Conservation (phyloP, 2,113 vertebrate species). For the Malaclemys terrapin region DNA sequence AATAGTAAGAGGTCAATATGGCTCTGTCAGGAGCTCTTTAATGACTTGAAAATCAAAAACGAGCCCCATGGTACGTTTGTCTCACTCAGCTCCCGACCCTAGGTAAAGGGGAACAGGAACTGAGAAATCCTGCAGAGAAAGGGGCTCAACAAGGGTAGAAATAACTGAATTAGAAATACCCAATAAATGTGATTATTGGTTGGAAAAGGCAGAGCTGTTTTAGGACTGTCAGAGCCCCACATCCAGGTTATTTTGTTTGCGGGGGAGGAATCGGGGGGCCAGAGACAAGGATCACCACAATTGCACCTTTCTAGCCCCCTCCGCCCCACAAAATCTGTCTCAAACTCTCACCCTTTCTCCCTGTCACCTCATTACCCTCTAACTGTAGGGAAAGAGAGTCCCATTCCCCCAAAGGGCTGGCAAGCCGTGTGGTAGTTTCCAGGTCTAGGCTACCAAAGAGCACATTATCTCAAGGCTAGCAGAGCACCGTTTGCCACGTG, state of each 20-base stretch:
- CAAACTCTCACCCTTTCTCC: not conserved
- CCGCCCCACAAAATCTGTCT: not conserved
- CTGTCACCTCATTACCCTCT: not conserved
- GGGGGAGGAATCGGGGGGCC: not conserved
- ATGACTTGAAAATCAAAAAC: not conserved
- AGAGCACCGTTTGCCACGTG: not conserved
- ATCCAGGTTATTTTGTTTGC: not conserved
- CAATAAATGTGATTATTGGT: not conserved
- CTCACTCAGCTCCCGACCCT: not conserved
- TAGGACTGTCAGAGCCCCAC: not conserved
- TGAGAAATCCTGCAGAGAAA: not conserved
- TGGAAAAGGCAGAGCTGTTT: not conserved
- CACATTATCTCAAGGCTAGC: not conserved
- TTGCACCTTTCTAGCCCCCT: not conserved
- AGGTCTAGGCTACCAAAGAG: not conserved
- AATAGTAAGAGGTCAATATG: not conserved
- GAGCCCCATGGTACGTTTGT: not conserved
- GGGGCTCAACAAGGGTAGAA: fast-evolving
- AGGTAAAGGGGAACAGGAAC: not conserved
- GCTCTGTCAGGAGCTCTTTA: not conserved
- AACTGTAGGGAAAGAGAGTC: not conserved
- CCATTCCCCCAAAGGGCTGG: not conserved
- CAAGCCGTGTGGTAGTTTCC: not conserved
- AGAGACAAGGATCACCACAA: not conserved
- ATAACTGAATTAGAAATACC: not conserved